A percentile compares a stretch with the other conserved stretches of the same genome.
Conservation (phyloP, 2,797 vertebrate species). For the Anisognathus igniventris region DNA sequence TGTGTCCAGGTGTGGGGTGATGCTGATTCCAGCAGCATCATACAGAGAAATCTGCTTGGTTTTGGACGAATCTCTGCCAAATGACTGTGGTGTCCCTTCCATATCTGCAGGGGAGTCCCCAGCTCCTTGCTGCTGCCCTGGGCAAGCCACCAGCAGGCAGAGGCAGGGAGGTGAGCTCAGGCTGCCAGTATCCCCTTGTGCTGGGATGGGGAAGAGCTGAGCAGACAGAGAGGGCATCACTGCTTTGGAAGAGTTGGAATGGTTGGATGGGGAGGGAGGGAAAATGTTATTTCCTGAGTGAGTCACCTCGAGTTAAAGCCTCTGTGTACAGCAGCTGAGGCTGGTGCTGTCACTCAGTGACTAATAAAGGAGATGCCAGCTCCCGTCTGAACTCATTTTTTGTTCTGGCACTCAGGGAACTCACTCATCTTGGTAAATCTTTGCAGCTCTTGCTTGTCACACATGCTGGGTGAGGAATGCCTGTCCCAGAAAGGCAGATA, state of each 20-base stretch:
- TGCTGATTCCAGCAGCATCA: accelerated
- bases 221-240: not conserved
- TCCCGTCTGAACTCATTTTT: not conserved
- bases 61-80: not conserved
- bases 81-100: accelerated
- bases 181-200: not conserved
- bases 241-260: not conserved
- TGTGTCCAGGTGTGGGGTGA: accelerated
- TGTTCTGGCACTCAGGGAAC: not conserved
- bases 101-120: accelerated
- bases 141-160: not conserved
- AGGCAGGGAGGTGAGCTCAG: not conserved
- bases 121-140: not conserved
- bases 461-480: not conserved
- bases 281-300: not conserved
- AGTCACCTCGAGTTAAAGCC: not conserved
- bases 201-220: not conserved
- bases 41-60: not conserved
- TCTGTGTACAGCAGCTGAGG: not conserved
- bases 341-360: not conserved
- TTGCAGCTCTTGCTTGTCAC: not conserved
- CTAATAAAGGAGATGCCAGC: not conserved
- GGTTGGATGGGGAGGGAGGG: not conserved
- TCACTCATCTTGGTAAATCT: not conserved
- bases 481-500: not conserved